A percentile compares a stretch with the other conserved stretches of the same genome.
phyloP scores from a whole-genome alignment of 1,140 invertebrate genomes.

The Lamellibrachia luymesi region DNA sequence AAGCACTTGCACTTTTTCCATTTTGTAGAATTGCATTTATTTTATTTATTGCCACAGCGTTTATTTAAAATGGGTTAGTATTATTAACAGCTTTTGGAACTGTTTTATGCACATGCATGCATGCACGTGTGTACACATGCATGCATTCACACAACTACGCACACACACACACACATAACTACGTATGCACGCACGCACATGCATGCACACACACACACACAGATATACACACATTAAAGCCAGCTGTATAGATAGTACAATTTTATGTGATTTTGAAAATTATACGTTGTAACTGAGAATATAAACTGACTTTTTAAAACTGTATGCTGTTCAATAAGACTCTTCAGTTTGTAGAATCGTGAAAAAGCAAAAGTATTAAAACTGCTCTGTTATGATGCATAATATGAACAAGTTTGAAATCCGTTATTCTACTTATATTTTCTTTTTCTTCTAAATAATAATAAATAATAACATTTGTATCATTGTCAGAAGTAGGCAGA shows the following conservation, averaged over 20 bases:
- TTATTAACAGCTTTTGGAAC: background rate
- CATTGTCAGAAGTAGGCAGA: background rate
- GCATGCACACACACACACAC: too few species aligned
- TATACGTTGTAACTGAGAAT: background rate
- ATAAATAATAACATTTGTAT: background rate
- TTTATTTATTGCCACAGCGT: background rate
- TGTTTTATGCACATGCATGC: background rate
- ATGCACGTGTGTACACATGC: background rate
- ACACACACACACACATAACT: background rate
- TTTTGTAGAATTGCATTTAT: background rate
- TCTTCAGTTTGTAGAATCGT: background rate
- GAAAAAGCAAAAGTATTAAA: background rate
- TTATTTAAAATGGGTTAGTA: background rate
- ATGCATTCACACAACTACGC: background rate
- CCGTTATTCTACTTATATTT: background rate
- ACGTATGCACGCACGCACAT: background rate
- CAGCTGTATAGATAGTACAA: background rate
- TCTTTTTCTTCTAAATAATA: background rate
- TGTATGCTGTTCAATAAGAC: background rate
- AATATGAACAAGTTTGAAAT: background rate
- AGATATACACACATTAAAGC: background rate
- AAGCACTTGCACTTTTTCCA: background rate
- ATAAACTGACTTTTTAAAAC: background rate
- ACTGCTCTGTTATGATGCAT: background rate
- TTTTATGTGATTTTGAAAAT: background rate